These are phyloP conservation scores for Craseonycteris thonglongyai DNA, from an alignment of 2,113 vertebrate genomes.

Conservation along the genomic window DNA sequence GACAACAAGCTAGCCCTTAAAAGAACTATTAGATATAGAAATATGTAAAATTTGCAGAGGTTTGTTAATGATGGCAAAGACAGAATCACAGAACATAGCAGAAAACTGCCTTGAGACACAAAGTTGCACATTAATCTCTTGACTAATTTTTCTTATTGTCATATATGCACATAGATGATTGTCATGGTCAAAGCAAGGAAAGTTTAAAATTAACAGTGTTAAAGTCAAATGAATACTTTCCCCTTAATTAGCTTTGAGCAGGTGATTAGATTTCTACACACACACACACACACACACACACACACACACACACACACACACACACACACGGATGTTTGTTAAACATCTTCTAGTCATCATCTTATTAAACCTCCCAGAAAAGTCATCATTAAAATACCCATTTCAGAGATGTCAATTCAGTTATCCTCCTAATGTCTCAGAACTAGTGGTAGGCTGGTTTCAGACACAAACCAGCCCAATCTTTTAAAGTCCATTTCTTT, in stretches of 20 bases:
- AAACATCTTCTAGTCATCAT: not conserved
- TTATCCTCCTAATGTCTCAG: not conserved
- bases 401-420: not conserved
- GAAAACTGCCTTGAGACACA: not conserved
- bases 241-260: not conserved
- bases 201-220: slow-evolving; percentile 21
- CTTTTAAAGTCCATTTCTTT: not conserved
- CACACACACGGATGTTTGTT: not conserved
- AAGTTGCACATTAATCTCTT: not conserved
- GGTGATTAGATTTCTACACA: not conserved
- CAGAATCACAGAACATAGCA: not conserved
- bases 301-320: too few relatives aligned
- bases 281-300: too few relatives aligned
- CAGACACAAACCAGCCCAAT: not conserved
- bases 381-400: not conserved
- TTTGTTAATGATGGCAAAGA: not conserved
- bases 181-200: not conserved
- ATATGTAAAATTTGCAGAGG: not conserved
- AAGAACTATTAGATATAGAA: not conserved
- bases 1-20: not conserved
- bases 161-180: not conserved
- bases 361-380: not conserved
- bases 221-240: not conserved
- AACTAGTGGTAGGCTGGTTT: not conserved
- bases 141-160: not conserved